Percentiles rank a stretch among this genome's conserved stretches.
Conservation (phyloP, 2,113 vertebrate genomes). For the Tragelaphus imberbis region DNA sequence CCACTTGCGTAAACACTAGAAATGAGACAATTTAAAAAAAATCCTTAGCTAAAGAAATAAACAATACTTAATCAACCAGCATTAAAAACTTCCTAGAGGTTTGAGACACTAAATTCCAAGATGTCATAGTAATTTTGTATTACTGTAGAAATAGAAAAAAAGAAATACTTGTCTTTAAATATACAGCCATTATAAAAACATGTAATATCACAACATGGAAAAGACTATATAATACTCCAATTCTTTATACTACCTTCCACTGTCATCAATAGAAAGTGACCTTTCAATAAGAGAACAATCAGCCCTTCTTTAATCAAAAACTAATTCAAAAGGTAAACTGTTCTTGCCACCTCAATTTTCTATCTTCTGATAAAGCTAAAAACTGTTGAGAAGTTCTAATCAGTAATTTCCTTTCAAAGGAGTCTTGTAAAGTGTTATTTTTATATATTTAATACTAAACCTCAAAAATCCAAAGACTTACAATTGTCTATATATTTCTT, state of each 20-base stretch:
- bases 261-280: neutral
- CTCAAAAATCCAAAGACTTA: neutral
- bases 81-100: neutral
- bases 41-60: neutral
- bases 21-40: neutral
- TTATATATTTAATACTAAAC: neutral
- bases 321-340: neutral
- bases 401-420: neutral
- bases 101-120: neutral
- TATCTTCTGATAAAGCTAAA: neutral
- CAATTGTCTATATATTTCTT: neutral
- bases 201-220: neutral
- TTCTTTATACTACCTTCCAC: neutral
- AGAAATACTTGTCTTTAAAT: neutral
- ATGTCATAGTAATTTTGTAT: neutral
- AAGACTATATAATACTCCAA: neutral
- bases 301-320: neutral
- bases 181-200: neutral
- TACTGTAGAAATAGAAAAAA: neutral
- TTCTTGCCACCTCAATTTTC: neutral
- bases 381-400: neutral
- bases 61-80: neutral
- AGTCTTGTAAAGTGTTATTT: neutral
- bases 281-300: neutral
- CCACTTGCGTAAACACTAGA: conserved; percentile 93